phyloP scores from a whole-genome alignment of 2,888 invertebrate genomes.

The Cynaeus angustus region DNA sequence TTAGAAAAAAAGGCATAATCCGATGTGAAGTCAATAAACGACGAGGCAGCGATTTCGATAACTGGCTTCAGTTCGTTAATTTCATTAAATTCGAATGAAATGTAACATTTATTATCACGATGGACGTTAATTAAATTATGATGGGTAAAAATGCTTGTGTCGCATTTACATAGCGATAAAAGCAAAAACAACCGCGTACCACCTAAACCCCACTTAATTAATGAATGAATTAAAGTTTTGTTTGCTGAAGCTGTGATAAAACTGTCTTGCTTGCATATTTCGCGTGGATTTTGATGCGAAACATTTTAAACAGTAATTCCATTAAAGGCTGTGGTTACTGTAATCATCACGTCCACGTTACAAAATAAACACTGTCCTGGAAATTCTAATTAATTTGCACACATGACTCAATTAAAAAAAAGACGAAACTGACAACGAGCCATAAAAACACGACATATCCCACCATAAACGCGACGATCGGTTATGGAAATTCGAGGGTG shows the following conservation, averaged over 20 bases:
- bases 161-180: constrained; percentile 1
- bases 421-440: background rate
- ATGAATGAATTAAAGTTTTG: constrained; percentile 28
- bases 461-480: constrained; percentile 27
- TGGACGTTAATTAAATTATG: constrained; percentile 17
- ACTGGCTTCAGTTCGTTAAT: background rate
- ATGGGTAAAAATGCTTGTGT: constrained; percentile 17
- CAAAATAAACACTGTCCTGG: constrained; percentile 34
- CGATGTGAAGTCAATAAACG: constrained; percentile 7
- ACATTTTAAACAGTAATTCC: constrained; percentile 44
- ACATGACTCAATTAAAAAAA: constrained; percentile 32
- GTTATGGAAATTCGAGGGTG: constrained; percentile 28
- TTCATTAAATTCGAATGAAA: constrained; percentile 16
- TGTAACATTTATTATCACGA: constrained; percentile 7
- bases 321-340: constrained; percentile 27
- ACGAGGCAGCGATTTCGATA: background rate
- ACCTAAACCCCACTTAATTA: constrained; percentile 24
- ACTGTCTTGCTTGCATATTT: constrained; percentile 32
- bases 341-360: constrained; percentile 44
- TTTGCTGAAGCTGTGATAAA: constrained; percentile 30
- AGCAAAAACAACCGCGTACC: constrained; percentile 11
- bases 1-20: constrained; percentile 13
- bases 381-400: constrained; percentile 38
- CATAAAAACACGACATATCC: constrained; percentile 7
- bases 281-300: constrained; percentile 25